A percentile compares a stretch with the other conserved stretches of the same genome.
Conservation (phyloP, 2,113 vertebrate genomes). For the Rhagologus leucostigma region DNA sequence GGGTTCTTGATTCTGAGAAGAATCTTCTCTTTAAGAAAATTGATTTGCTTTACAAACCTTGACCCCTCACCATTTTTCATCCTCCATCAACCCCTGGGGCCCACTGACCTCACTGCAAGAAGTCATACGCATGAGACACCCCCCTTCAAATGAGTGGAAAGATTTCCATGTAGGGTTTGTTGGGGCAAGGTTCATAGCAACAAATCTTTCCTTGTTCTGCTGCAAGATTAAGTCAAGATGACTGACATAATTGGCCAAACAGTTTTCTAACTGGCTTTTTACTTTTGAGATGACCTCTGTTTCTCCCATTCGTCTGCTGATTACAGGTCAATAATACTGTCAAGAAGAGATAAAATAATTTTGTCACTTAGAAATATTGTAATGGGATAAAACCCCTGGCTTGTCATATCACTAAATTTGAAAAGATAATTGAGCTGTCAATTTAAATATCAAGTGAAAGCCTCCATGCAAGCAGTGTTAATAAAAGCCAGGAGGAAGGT, state of each 20-base stretch:
- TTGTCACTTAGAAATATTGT: constrained; percentile 65
- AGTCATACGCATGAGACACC: neutral
- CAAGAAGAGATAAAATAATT: constrained; percentile 57
- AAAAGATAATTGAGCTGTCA: constrained; percentile 66
- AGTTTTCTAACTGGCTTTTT: constrained; percentile 56
- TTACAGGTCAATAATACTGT: constrained; percentile 62
- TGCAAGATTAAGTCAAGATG: constrained; percentile 52
- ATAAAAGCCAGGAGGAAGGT: constrained; percentile 12
- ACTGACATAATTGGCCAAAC: constrained; percentile 61
- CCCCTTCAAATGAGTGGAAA: constrained; percentile 1
- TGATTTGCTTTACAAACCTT: constrained; percentile 59
- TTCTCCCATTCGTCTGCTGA: constrained; percentile 35
- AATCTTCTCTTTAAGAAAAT: constrained; percentile 60
- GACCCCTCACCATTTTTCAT: constrained; percentile 58
- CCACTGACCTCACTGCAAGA: constrained; percentile 46
- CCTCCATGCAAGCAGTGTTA: neutral
- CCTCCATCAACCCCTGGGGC: constrained; percentile 43
- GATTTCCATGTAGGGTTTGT: constrained; percentile 22
- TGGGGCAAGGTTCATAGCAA: constrained; percentile 50
- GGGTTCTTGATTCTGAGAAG: constrained; percentile 62
- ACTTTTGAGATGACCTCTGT: constrained; percentile 55
- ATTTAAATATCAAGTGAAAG: constrained; percentile 53
- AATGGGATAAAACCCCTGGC: constrained; percentile 44
- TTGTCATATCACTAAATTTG: constrained; percentile 58
- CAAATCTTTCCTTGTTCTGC: constrained; percentile 52